Percentiles rank a stretch among this genome's conserved stretches.
Conservation (phyloP, 1,140 invertebrate species). For the Cardiocondyla obscurior region DNA sequence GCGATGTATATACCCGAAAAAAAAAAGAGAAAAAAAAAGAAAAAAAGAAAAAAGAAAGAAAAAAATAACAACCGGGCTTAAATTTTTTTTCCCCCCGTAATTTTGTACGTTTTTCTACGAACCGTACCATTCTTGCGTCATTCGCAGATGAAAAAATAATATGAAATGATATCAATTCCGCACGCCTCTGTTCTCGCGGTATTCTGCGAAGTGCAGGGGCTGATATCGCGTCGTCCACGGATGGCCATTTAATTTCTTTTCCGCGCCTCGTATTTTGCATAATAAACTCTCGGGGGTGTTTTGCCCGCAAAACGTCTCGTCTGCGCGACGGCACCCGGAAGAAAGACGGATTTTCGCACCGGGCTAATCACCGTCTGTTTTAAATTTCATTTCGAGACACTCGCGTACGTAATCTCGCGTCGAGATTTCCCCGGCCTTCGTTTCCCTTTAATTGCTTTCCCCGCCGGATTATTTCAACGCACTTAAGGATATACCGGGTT, state of each 20-base stretch:
- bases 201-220: neutral
- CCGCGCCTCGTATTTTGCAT: conserved; percentile 42
- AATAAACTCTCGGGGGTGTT: conserved; percentile 9
- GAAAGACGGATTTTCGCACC: conserved; percentile 4
- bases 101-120: neutral
- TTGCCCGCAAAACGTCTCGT: neutral
- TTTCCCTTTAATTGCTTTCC: conserved; percentile 24
- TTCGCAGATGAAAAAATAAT: neutral
- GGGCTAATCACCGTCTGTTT: conserved; percentile 42
- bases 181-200: neutral
- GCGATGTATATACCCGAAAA: no score
- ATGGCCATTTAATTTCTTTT: conserved; percentile 47
- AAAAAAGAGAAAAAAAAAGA: no score
- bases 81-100: neutral
- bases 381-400: conserved; percentile 44
- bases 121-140: neutral
- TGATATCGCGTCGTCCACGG: neutral
- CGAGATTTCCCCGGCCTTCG: neutral
- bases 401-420: conserved; percentile 27
- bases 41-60: no score
- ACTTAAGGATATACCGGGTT: conserved; percentile 9
- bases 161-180: conserved; percentile 9
- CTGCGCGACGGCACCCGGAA: neutral
- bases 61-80: neutral
- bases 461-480: neutral